Evolutionary conservation across 1,140 invertebrate genomes (phyloP).

Genomic region (Drosophila ogumai): DNA sequence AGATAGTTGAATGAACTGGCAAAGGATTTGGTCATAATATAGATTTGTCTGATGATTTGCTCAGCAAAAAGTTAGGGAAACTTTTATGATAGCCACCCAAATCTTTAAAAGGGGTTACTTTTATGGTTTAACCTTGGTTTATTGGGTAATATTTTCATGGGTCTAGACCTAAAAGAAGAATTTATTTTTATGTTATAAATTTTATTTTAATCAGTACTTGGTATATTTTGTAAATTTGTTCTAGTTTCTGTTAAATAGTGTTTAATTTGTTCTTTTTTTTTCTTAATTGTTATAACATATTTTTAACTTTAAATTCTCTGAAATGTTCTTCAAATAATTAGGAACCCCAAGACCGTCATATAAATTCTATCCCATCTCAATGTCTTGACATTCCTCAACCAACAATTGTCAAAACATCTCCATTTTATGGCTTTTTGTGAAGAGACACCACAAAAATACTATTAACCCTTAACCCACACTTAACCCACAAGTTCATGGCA

Average conservation of each 20-base stretch:
- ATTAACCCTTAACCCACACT: conserved; percentile 43
- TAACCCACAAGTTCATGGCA: conserved; percentile 14
- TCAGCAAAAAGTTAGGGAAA: conserved; percentile 20
- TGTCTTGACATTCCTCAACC: not conserved
- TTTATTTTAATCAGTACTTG: not conserved
- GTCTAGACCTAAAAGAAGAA: not conserved
- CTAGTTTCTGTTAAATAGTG: too few species aligned
- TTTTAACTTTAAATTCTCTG: too few species aligned
- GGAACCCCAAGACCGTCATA: not conserved
- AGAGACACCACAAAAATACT: not conserved
- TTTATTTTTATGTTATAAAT: not conserved
- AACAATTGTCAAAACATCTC: conserved; percentile 20
- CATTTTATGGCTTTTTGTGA: conserved; percentile 32
- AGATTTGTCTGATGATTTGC: conserved; percentile 45
- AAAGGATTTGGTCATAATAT: conserved; percentile 33
- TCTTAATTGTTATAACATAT: too few species aligned
- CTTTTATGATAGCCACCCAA: conserved; percentile 19
- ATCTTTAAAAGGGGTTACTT: conserved; percentile 7
- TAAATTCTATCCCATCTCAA: not conserved
- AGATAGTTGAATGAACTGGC: conserved; percentile 52
- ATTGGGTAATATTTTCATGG: not conserved
- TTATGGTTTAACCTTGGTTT: conserved; percentile 7
- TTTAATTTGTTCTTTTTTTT: too few species aligned
- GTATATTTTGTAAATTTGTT: too few species aligned
- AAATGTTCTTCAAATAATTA: not conserved